phyloP scores from a whole-genome alignment of 2,888 invertebrate genomes.

The Belgica antarctica region DNA sequence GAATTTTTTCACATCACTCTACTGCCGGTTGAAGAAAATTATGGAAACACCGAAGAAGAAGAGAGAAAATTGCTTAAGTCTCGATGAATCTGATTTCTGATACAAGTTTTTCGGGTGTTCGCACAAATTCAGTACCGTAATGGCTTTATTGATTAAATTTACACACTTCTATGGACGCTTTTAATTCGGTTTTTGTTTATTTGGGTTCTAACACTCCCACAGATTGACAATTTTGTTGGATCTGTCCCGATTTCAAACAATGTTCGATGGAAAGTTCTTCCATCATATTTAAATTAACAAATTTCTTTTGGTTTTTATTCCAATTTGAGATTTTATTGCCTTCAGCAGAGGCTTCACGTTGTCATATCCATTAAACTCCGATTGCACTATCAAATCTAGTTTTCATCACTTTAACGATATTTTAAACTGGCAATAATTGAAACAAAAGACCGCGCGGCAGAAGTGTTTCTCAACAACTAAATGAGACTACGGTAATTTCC shows the following conservation, averaged over 20 bases:
- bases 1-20: not conserved
- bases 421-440: conserved; percentile 1
- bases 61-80: not conserved
- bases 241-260: not conserved
- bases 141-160: conserved; percentile 24
- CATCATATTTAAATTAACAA: not conserved
- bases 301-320: not conserved
- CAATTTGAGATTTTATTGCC: not conserved
- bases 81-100: too few species aligned
- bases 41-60: not conserved
- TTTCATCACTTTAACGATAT: conserved; percentile 9
- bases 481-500: conserved; percentile 18
- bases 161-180: conserved; percentile 20
- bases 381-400: not conserved
- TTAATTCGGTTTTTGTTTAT: not conserved
- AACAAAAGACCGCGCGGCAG: conserved; percentile 21
- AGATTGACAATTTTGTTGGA: not conserved
- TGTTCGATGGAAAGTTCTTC: not conserved
- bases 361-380: not conserved
- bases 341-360: not conserved
- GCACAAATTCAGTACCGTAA: not conserved
- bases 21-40: conserved; percentile 4
- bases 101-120: not conserved
- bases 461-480: conserved; percentile 33
- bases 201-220: not conserved